Percentiles rank a stretch among this genome's conserved stretches.
Conservation (phyloP, 2,113 vertebrate species). For the Mellivora capensis region DNA sequence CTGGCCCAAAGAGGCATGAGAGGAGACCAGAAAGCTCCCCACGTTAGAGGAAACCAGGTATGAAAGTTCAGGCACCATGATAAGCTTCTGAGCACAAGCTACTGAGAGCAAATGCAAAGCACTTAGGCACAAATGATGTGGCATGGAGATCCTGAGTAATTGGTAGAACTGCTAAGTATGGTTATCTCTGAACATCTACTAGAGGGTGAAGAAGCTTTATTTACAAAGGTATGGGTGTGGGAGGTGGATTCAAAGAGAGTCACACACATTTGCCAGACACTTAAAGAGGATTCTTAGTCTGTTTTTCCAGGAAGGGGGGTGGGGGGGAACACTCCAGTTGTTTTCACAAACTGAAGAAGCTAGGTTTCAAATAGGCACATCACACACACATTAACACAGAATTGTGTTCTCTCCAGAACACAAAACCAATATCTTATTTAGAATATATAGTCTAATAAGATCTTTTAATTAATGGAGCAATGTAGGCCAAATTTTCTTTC, state of each 20-base stretch:
- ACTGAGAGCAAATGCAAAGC: background rate
- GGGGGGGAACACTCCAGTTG: background rate
- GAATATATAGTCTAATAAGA: background rate
- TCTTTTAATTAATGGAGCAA: background rate
- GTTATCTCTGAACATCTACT: background rate
- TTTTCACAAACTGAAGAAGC: background rate
- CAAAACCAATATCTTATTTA: background rate
- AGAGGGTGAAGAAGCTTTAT: background rate
- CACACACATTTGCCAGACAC: background rate
- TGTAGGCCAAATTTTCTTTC: conserved; percentile 10
- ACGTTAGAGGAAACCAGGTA: background rate
- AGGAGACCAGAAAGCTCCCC: background rate
- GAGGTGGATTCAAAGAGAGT: background rate
- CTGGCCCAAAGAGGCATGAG: background rate
- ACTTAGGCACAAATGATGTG: background rate
- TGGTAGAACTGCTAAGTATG: background rate
- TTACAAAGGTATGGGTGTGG: background rate
- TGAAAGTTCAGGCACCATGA: background rate
- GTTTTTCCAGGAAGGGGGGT: background rate
- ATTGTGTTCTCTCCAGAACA: background rate
- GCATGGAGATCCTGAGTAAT: background rate
- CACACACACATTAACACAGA: background rate
- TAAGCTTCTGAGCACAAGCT: background rate
- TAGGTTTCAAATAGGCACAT: background rate
- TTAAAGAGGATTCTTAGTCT: background rate